phyloP scores from a whole-genome alignment of 2,113 vertebrate species.

The Phaethornis superciliosus region DNA sequence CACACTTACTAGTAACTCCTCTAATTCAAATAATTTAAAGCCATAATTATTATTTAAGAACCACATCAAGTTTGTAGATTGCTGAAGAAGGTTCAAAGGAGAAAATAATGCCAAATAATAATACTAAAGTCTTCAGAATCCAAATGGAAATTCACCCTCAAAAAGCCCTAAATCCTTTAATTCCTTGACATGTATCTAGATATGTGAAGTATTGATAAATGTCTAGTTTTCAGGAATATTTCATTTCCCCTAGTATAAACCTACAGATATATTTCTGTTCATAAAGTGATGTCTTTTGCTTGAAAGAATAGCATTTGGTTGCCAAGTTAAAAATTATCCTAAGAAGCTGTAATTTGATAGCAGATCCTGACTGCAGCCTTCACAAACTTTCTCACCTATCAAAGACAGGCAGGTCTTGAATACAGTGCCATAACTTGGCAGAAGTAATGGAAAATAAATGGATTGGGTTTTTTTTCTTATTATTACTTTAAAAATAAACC shows the following conservation, averaged over 20 bases:
- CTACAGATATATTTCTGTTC: background rate
- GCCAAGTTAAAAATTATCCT: background rate
- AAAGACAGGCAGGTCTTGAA: background rate
- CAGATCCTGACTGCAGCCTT: slow-evolving; percentile 19
- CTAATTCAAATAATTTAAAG: background rate
- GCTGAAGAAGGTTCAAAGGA: background rate
- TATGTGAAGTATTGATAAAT: background rate
- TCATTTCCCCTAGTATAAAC: background rate
- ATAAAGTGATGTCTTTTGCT: background rate
- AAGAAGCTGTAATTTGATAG: slow-evolving; percentile 1
- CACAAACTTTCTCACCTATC: background rate
- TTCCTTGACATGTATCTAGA: background rate
- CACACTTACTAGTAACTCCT: background rate
- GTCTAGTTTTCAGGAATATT: background rate
- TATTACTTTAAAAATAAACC: background rate
- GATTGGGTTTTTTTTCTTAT: background rate
- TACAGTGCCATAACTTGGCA: background rate
- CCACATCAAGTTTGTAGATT: background rate
- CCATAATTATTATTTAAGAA: background rate
- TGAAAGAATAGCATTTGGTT: slow-evolving; percentile 13
- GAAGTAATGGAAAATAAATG: background rate
- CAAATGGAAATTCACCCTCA: background rate
- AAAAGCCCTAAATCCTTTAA: background rate
- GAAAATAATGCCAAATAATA: background rate
- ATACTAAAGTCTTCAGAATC: background rate